These are phyloP conservation scores for Delphinapterus leucas DNA, from an alignment of 2,113 vertebrate species.

Conservation along the genomic window DNA sequence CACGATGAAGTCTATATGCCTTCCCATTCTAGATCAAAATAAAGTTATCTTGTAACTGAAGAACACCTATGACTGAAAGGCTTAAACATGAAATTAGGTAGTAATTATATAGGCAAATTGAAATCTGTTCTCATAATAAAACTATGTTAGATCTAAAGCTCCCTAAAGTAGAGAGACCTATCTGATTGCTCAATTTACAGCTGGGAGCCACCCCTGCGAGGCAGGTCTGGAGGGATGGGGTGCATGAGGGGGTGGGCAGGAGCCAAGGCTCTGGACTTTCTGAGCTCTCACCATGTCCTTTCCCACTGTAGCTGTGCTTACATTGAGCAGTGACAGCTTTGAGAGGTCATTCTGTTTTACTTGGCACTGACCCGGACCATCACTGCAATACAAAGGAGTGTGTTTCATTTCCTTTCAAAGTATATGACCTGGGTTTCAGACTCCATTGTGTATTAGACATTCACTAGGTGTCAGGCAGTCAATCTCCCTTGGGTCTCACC, in stretches of 20 bases:
- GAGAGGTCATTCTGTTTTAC: not conserved
- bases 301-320: not conserved
- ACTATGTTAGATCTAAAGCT: not conserved
- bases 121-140: not conserved
- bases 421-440: not conserved
- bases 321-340: not conserved
- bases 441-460: not conserved
- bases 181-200: not conserved
- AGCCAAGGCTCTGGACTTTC: not conserved
- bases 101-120: not conserved
- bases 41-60: conserved; percentile 19
- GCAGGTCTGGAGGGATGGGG: not conserved
- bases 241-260: accelerated
- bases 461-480: not conserved
- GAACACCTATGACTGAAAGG: conserved; percentile 4
- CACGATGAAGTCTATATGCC: not conserved
- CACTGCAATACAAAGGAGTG: not conserved
- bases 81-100: not conserved
- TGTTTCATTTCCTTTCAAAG: not conserved
- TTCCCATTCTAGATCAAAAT: conserved; percentile 35
- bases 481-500: not conserved
- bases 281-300: not conserved
- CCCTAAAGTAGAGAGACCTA: not conserved
- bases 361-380: not conserved
- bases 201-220: not conserved